Evolutionary conservation across 2,888 invertebrate species (phyloP).

Genomic region (Morpho achilles): DNA sequence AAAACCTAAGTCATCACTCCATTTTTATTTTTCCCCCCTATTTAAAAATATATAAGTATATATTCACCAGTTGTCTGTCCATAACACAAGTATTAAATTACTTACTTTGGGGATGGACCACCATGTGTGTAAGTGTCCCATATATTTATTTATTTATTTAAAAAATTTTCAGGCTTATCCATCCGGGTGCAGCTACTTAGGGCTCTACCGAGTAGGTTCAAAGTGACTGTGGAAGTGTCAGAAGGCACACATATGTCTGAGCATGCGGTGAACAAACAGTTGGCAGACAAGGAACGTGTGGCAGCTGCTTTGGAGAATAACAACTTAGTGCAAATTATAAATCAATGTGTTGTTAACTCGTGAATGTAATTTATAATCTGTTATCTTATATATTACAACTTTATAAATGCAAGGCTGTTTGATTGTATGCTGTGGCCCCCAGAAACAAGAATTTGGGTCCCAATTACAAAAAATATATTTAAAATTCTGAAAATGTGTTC

Average conservation of each 20-base stretch:
- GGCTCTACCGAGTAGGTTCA: constrained; percentile 89
- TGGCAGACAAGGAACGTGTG: constrained; percentile 98
- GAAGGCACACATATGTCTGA: constrained; percentile 97
- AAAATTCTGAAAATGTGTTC: too few relatives aligned
- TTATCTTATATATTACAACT: not conserved
- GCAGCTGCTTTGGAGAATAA: constrained; percentile 98
- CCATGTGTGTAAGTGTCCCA: too few relatives aligned
- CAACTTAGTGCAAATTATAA: constrained; percentile 94
- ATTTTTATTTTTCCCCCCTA: too few relatives aligned
- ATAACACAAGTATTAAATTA: too few relatives aligned
- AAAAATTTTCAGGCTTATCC: constrained; percentile 81
- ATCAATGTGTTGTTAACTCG: constrained; percentile 86
- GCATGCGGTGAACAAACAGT: constrained; percentile 96
- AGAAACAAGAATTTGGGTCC: too few relatives aligned
- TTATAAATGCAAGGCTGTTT: too few relatives aligned
- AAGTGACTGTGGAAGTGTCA: constrained; percentile 92
- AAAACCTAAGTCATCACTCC: too few relatives aligned
- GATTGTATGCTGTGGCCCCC: too few relatives aligned
- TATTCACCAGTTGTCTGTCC: too few relatives aligned
- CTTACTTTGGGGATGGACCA: too few relatives aligned
- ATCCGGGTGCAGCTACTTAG: constrained; percentile 95
- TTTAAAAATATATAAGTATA: too few relatives aligned
- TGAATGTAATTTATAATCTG: not conserved
- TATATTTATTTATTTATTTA: not conserved
- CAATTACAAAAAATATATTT: too few relatives aligned